Conservation (phyloP, 2,113 vertebrate species). For the Oncorhynchus masou region DNA sequence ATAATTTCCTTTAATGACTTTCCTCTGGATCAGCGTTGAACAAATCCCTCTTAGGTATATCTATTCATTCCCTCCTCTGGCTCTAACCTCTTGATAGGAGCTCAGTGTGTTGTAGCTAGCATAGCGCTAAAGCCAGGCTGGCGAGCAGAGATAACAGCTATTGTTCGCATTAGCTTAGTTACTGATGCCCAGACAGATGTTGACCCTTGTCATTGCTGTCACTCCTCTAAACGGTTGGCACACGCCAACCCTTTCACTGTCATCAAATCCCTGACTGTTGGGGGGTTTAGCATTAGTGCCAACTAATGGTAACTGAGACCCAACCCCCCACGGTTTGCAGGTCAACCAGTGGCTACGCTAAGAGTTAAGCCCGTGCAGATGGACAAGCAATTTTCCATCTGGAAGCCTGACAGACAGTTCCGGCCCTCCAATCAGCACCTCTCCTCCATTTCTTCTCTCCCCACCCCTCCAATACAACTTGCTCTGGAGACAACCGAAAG, state of each 20-base stretch:
- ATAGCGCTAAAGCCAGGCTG: not conserved
- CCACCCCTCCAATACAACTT: slow-evolving; percentile 19
- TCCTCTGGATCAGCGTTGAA: too few relatives aligned
- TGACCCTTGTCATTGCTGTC: slow-evolving; percentile 1
- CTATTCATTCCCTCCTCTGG: too few relatives aligned
- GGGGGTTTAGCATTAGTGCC: not conserved
- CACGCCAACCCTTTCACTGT: not conserved
- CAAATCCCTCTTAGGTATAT: too few relatives aligned
- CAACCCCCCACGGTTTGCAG: not conserved
- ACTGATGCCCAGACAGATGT: slow-evolving; percentile 9
- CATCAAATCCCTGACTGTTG: slow-evolving; percentile 7
- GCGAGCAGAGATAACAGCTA: not conserved
- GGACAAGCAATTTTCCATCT: slow-evolving; percentile 15
- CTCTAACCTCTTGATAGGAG: too few relatives aligned
- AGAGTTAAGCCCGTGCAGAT: slow-evolving; percentile 16
- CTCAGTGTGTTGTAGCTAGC: not conserved
- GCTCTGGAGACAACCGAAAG: slow-evolving; percentile 35
- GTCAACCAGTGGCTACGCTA: slow-evolving; percentile 20
- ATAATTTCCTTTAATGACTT: too few relatives aligned
- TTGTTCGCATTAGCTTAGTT: not conserved
- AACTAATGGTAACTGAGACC: not conserved
- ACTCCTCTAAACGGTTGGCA: not conserved
- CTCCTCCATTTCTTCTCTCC: not conserved
- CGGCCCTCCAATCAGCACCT: not conserved
- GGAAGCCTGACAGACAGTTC: slow-evolving; percentile 1